Evolutionary conservation across 2,797 vertebrate genomes (phyloP).

Genomic region (Dipus sagitta): DNA sequence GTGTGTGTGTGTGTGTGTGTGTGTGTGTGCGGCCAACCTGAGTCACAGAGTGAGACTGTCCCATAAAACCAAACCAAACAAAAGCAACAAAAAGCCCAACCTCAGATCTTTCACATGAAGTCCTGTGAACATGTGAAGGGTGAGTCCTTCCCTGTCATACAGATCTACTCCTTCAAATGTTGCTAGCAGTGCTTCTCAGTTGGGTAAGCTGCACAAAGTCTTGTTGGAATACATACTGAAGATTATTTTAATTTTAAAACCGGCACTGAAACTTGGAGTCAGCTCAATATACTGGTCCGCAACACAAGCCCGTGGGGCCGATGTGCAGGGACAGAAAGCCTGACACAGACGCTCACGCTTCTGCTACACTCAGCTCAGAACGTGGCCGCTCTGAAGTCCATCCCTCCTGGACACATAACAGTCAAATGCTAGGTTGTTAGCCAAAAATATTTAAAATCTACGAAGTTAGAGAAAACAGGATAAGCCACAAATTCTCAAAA

Average conservation of each 20-base stretch:
- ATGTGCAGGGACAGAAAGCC: background rate
- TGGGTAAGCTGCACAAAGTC: background rate
- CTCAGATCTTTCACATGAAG: background rate
- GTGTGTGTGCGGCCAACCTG: background rate
- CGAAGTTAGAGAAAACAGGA: background rate
- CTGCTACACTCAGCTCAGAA: background rate
- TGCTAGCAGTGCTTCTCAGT: slow-evolving; percentile 21
- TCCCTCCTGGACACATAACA: background rate
- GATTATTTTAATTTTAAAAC: slow-evolving; percentile 7
- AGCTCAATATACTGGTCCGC: background rate
- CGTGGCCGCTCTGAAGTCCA: background rate
- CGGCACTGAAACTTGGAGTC: slow-evolving; percentile 7
- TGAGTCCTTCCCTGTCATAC: background rate
- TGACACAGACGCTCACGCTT: background rate
- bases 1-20: too few relatives aligned
- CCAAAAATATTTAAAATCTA: slow-evolving; percentile 15
- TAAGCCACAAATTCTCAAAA: slow-evolving; percentile 36
- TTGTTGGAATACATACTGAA: background rate
- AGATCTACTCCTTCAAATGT: background rate
- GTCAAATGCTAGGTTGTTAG: background rate
- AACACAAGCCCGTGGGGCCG: background rate
- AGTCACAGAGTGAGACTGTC: background rate
- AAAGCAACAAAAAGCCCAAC: background rate
- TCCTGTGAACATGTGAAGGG: background rate
- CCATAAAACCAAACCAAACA: background rate